Evolutionary conservation across 2,888 invertebrate genomes (phyloP), one percentile per base, ranked within the genome.

Genomic region (Rutpela maculata): DNA sequence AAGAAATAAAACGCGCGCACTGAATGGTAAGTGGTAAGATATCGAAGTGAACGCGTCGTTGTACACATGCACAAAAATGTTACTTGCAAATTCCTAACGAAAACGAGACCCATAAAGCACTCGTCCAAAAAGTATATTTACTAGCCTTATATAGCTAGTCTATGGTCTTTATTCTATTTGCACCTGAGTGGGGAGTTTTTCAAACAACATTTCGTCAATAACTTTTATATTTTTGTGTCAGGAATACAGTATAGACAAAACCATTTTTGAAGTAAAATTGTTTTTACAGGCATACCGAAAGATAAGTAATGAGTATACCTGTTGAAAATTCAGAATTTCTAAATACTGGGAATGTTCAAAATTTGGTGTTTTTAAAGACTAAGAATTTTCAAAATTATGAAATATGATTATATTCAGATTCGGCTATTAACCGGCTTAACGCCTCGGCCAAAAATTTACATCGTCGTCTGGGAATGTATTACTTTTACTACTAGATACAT

Each of bases 21-120:
- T 62, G 72, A 72, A 72, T 72, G 72, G 72, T 31, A 72, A 72
- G 72, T 72, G 72, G 72, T 62, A 43, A 59, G 62, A 43, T 72
- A 63, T 62, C 57, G 38, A 19, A 35, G 60, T 19, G 62, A 60
- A 71, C 43, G 43, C 12, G n/a, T 17, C 71, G 12, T 71, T 60
- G 22, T 71, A 35, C 38, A 62, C n/a, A 60, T 71, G 60, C 68
- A 68, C 31, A 56, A 56, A 26, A 68, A 68, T 68, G 68, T 68
- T 68, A 65, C 65, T 65, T 65, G 65, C 65, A 65, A 43, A 65
- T 65, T 31, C 18, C 43, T 43, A 35, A 11, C 38, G 38, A 65
- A 43, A 19, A 18, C 65, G 38, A 35, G 38, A 19, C 65, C 65
- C n/a, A 65, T 65, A 65, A 65, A 65, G 15, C 38, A 43, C 65